Base-by-base conservation (phyloP, 2,888 invertebrate genomes). In the Cryptus viduatorius region DNA sequence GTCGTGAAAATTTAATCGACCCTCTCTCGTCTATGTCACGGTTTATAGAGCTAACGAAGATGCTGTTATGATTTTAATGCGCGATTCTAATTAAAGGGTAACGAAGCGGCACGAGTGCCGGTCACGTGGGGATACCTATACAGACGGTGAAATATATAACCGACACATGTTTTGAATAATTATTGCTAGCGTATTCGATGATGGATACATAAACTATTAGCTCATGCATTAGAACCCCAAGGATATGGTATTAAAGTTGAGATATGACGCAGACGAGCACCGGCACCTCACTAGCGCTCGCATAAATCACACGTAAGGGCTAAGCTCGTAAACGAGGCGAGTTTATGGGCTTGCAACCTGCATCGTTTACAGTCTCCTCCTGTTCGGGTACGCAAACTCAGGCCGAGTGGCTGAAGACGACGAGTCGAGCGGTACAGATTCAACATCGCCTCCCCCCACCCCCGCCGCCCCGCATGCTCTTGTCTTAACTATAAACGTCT, bases 261-360 rank as follows among this genome's bases (percentile, higher is more conserved):
- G 71, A 71, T 71, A 71, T 44, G 61, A 42, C 46, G 42, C 65
- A 69, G 50, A 75, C 81, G 75, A 82, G 71, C 59, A n/a, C 50
- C 14, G 65, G 65, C 71, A 75, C 48, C 84, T 79, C 78, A 71
- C 71, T 14, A 69, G 78, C 44, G 65, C 59, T 53, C 75, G 67
- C 84, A 79, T 82, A 82, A 84, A 71, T 84, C 82, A 84, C 64
- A 78, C 71, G 84, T 76, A 81, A 82, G 76, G 84, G 75, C 79
- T 72, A 65, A 84, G 82, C 84, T 84, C 84, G 82, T 84, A 84
- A 84, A 84, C 84, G 84, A 67, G 59, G 69, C 24, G 79, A 79
- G 71, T 84, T 84, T 84, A 84, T 76, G 84, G 75, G 75, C 82
- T 79, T 56, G 72, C 69, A 79, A 50, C 65, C 84, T 71, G 79